These are phyloP conservation scores for Euzetes globulus DNA, from an alignment of 2,888 invertebrate genomes.

Conservation along the genomic window DNA sequence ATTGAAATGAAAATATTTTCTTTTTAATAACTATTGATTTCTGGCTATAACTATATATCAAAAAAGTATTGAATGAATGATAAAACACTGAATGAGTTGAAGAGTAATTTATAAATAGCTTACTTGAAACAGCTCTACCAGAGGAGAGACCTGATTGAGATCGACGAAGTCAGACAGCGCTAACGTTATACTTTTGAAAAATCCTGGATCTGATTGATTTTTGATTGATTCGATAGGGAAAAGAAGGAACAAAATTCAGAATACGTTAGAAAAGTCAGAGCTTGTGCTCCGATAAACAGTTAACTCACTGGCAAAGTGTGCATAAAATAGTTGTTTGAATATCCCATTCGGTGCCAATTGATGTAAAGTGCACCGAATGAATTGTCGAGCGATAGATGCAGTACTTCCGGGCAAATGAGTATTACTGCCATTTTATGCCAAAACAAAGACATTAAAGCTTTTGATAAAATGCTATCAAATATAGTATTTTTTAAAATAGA, in stretches of 20 bases:
- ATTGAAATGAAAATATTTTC: neutral
- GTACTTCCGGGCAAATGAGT: slow-evolving; percentile 88
- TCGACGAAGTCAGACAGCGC: slow-evolving; percentile 93
- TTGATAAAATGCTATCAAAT: slow-evolving; percentile 4
- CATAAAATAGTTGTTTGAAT: slow-evolving; percentile 89
- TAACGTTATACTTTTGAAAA: slow-evolving; percentile 87
- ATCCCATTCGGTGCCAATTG: slow-evolving; percentile 95
- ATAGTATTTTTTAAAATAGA: neutral
- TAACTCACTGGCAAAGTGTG: slow-evolving; percentile 66
- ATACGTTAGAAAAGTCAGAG: neutral
- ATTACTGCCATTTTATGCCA: slow-evolving; percentile 49
- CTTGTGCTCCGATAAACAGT: neutral
- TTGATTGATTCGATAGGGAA: slow-evolving; percentile 29
- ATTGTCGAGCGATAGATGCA: slow-evolving; percentile 91
- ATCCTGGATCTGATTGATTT: slow-evolving; percentile 56
- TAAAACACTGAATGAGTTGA: slow-evolving; percentile 7
- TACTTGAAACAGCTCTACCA: slow-evolving; percentile 81
- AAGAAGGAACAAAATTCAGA: slow-evolving; percentile 20
- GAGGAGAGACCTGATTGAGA: slow-evolving; percentile 83
- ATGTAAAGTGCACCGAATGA: slow-evolving; percentile 89
- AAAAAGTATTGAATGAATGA: neutral
- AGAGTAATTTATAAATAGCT: slow-evolving; percentile 34
- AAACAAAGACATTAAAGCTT: slow-evolving; percentile 11
- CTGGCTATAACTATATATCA: neutral
- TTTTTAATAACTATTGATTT: neutral